A percentile compares a stretch with the other conserved stretches of the same genome.
These are phyloP conservation scores for Daubentonia madagascariensis DNA, from an alignment of 2,113 vertebrate genomes.

Conservation along the genomic window DNA sequence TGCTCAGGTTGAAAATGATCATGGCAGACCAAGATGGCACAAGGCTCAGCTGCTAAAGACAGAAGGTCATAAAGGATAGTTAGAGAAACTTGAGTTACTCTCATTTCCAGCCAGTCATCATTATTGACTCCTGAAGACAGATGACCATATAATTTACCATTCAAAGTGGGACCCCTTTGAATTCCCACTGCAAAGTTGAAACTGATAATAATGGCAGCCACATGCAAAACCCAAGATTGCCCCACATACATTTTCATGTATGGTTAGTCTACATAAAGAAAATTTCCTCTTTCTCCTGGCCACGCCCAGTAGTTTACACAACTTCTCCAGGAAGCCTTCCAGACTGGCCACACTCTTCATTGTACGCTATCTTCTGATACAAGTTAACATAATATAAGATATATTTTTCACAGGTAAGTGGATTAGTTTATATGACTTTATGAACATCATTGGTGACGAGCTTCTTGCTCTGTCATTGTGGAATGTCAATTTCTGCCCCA, in stretches of 20 bases:
- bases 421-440: neutral
- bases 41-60: neutral
- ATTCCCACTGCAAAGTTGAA: neutral
- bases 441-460: neutral
- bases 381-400: neutral
- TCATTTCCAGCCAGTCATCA: neutral
- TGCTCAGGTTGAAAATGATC: slow-evolving; percentile 30
- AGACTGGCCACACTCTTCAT: neutral
- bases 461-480: neutral
- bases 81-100: neutral
- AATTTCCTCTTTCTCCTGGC: neutral
- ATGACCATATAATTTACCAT: neutral
- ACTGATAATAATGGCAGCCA: neutral
- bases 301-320: rapidly evolving
- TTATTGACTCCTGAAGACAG: neutral
- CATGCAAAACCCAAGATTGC: neutral
- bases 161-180: neutral
- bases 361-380: neutral
- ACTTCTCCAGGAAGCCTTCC: neutral
- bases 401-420: neutral
- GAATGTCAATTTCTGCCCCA: neutral
- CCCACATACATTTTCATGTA: neutral
- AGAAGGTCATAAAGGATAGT: neutral
- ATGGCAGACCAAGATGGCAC: neutral
- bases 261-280: neutral